Percentiles rank a stretch among this genome's conserved stretches.
Evolutionary conservation across 1,140 invertebrate species (phyloP).

Genomic region (Colletes gigas): DNA sequence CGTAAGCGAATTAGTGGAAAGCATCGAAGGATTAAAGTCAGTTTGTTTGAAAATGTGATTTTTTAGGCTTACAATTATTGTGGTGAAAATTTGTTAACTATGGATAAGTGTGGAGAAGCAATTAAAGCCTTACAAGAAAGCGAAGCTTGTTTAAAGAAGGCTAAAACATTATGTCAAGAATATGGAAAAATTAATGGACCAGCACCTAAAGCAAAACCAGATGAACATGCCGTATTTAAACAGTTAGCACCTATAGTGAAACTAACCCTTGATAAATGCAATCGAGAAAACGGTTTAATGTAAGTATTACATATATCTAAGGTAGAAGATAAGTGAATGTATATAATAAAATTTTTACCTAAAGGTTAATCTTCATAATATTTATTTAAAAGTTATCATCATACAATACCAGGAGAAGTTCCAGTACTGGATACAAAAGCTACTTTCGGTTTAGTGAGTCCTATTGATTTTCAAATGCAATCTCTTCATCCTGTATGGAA

Average conservation of each 20-base stretch:
- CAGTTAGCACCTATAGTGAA: constrained; percentile 84
- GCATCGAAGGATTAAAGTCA: neutral
- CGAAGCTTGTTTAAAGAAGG: constrained; percentile 82
- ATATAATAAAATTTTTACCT: constrained; percentile 13
- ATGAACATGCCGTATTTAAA: constrained; percentile 86
- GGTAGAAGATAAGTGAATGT: neutral
- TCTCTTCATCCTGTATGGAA: constrained; percentile 83
- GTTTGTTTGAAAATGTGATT: neutral
- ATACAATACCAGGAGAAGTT: constrained; percentile 84
- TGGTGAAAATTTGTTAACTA: constrained; percentile 84
- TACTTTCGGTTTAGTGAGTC: constrained; percentile 86
- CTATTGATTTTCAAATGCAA: constrained; percentile 84
- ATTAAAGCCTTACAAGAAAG: constrained; percentile 85
- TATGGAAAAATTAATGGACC: constrained; percentile 84
- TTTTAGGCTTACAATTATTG: constrained; percentile 86
- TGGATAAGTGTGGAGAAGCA: constrained; percentile 88
- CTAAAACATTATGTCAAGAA: constrained; percentile 83
- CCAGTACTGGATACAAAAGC: constrained; percentile 85
- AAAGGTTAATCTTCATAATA: constrained; percentile 7
- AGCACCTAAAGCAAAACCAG: constrained; percentile 84
- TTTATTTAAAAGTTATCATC: constrained; percentile 83
- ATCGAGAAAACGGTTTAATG: constrained; percentile 89
- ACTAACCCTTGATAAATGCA: constrained; percentile 86
- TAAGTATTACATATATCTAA: constrained; percentile 70
- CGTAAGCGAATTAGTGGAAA: constrained; percentile 77